Conservation (phyloP, 2,113 vertebrate species). For the Ciconia maguari region DNA sequence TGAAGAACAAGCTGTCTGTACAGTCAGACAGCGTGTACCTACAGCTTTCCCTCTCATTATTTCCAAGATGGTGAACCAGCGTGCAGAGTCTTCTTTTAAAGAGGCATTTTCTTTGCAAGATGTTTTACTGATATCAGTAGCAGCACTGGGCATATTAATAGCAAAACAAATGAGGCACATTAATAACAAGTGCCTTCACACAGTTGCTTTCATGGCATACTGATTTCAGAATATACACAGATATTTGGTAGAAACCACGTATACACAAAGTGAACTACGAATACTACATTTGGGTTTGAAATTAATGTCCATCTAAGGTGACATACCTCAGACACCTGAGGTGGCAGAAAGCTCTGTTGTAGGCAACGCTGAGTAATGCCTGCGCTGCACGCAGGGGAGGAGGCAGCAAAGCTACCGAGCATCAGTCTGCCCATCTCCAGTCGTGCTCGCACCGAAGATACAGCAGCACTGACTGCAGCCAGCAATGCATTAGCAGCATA, state of each 20-base stretch:
- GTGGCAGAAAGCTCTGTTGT: not conserved
- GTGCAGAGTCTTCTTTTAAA: not conserved
- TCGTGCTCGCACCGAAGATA: fast-evolving
- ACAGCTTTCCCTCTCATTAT: not conserved
- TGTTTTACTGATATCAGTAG: not conserved
- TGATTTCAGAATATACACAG: not conserved
- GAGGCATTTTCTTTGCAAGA: not conserved
- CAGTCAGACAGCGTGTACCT: not conserved
- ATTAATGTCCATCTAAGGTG: not conserved
- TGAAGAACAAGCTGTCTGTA: not conserved
- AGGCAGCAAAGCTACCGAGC: not conserved
- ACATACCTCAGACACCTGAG: not conserved
- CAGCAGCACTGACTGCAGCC: not conserved
- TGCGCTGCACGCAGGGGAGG: not conserved
- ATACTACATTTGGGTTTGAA: fast-evolving
- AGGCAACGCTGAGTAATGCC: not conserved
- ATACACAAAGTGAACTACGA: not conserved
- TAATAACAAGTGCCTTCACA: not conserved
- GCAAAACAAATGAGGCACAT: not conserved
- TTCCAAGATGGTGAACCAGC: not conserved
- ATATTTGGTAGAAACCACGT: not conserved
- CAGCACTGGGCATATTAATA: not conserved
- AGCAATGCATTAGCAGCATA: not conserved
- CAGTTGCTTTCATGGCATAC: not conserved
- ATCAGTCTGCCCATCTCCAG: not conserved